Evolutionary conservation across 2,797 vertebrate genomes (phyloP), one percentile per base, ranked within the genome.

Genomic region (Pristis pectinata): DNA sequence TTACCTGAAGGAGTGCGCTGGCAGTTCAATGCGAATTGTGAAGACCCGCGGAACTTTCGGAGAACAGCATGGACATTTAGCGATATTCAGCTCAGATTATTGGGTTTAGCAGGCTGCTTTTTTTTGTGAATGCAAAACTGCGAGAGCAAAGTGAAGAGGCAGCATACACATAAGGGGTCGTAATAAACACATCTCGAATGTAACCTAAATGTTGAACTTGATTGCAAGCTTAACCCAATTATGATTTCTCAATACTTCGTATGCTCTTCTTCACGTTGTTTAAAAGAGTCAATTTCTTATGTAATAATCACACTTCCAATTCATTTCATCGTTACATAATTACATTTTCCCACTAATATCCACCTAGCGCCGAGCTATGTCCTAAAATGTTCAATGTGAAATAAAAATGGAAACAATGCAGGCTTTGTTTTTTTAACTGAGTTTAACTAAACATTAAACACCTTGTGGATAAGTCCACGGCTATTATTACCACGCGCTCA

Each of bases 11-110:
- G 87, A 91, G 41, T 41, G 87, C n/a, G 61, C 87, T 61, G 87
- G n/a, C 87, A 67, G n/a, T 91, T 91, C 59, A 10, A 3, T 91
- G 59, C 87, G 87, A 91, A 64, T 27, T 91, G 61, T 41, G 87
- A 67, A 37, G n/a, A 37, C 37, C 59, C n/a, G n/a, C n/a, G n/a
- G 9, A 64, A 22, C n/a, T 91, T 67, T 67, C n/a, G 2, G 59
- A 41, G n/a, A 91, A 91, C 59, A 22, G n/a, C 24, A 44, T 11
- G 87, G 87, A 67, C 59, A 91, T 19, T 27, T 41, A 4, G n/a
- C n/a, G 22, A 19, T 64, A 41, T 1, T 64, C 7, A 67, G 64
- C 24, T 41, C 87, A 91, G 61, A 2, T 19, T 11, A 37, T 91
- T 67, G 61, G 19, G 49, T 22, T 67, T 67, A 24, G 0, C 83